phyloP scores from a whole-genome alignment of 2,888 invertebrate species.

The Exocentrus adspersus region DNA sequence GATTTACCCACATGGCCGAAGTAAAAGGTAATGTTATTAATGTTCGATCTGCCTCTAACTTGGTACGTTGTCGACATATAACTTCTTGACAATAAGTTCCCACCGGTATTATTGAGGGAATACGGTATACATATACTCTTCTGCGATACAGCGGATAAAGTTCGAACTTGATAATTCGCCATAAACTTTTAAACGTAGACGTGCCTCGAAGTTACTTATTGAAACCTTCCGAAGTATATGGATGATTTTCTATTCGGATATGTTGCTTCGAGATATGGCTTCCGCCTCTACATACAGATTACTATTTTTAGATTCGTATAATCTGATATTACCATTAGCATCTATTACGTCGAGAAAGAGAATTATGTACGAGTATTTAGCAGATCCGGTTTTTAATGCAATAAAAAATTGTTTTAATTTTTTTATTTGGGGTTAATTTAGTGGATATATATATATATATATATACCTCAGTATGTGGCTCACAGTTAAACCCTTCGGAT shows the following conservation, averaged over 20 bases:
- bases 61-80: background rate
- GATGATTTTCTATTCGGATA: background rate
- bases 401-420: too few relatives aligned
- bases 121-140: background rate
- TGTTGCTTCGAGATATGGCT: too few relatives aligned
- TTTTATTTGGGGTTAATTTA: too few relatives aligned
- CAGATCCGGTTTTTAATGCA: too few relatives aligned
- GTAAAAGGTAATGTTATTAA: background rate
- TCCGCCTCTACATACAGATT: too few relatives aligned
- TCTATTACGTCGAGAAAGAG: too few relatives aligned
- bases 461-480: slow-evolving; percentile 47
- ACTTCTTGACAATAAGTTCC: background rate
- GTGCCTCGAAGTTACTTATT: background rate
- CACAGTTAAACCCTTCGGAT: slow-evolving; percentile 56
- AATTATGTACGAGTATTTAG: too few relatives aligned
- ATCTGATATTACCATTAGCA: too few relatives aligned
- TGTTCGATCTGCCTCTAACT: background rate
- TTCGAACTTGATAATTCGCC: background rate
- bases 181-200: background rate
- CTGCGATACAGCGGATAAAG: background rate
- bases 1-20: background rate
- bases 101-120: background rate
- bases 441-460: slow-evolving; percentile 34
- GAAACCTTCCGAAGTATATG: background rate
- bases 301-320: too few relatives aligned